These are phyloP conservation scores for Lepus timidus DNA, from an alignment of 2,113 vertebrate species.

Conservation along the genomic window DNA sequence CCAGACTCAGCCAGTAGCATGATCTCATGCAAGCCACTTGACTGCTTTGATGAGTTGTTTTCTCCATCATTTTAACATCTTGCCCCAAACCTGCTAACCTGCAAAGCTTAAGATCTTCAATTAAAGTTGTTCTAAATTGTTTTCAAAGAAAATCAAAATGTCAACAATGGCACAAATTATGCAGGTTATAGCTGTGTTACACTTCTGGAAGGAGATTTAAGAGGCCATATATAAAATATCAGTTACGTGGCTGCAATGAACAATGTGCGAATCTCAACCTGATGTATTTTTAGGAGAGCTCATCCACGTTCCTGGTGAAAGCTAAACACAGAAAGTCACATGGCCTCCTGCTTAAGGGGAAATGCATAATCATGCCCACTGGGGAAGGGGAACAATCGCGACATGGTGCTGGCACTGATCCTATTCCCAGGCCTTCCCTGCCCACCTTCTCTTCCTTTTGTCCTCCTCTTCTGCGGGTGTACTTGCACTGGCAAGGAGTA, in stretches of 20 bases:
- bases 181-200: constrained; percentile 3
- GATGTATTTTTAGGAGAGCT: constrained; percentile 51
- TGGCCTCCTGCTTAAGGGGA: constrained; percentile 62
- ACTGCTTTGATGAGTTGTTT: constrained; percentile 11
- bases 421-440: constrained; percentile 33
- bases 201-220: constrained; percentile 57
- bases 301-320: constrained; percentile 59
- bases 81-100: constrained; percentile 34
- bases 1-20: neutral
- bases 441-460: constrained; percentile 46
- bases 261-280: constrained; percentile 40
- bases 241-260: constrained; percentile 38
- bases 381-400: neutral
- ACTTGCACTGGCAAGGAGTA: constrained; percentile 37
- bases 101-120: constrained; percentile 53
- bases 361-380: constrained; percentile 44
- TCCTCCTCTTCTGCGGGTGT: constrained; percentile 29
- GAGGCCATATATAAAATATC: constrained; percentile 50
- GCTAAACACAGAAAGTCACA: constrained; percentile 63
- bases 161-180: constrained; percentile 48
- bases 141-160: constrained; percentile 60
- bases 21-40: neutral
- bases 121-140: constrained; percentile 50
- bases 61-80: constrained; percentile 2
- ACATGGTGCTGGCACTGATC: neutral